Evolutionary conservation across 2,113 vertebrate species (phyloP), one percentile per base, ranked within the genome.

Genomic region (Pampusana beccarii): DNA sequence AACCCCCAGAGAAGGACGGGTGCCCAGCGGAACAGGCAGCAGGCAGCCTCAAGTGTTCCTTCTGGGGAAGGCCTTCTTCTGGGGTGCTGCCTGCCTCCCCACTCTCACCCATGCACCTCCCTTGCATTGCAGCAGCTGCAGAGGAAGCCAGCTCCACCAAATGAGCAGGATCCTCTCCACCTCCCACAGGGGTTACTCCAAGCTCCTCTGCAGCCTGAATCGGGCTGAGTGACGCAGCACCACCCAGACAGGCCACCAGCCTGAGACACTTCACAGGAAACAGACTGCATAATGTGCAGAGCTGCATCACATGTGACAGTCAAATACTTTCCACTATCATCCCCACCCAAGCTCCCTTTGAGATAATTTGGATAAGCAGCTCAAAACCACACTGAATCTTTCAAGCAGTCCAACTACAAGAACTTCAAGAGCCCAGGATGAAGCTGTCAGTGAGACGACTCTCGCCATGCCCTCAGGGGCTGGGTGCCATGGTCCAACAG

Each of bases 141-240:
- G 34, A 50, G 38, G 17, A 48, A 61, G 57, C 26, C 17, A 14
- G 1, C 34, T 73, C 58, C 26, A 40, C 48, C 54, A 25, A 61
- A 0, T 2, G 3, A 67, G 10, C 7, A 6, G 2, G 20, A 72
- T 2, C 24, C 26, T 13, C 15, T 38, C 23, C 9, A 26, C 23
- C 58, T 56, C 42, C 28, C 40, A 13, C 33, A 64, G 61, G 29
- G 5, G 33, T 75, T 42, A n/a, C 44, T 17, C 7, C 1, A 3
- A 69, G 28, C 74, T 56, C 9, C 73, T 60, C 62, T 16, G 17
- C 11, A 44, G 69, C 42, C 50, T 15, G 34, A 26, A 61, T 13
- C 20, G 29, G 36, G n/a, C 50, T 48, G 61, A 34, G 14, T 57
- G 53, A 66, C 17, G 25, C 34, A 80, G 86, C 69, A 78, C 31